Evolutionary conservation across 2,888 invertebrate genomes (phyloP).

Genomic region (Lasioglossum lativentre): DNA sequence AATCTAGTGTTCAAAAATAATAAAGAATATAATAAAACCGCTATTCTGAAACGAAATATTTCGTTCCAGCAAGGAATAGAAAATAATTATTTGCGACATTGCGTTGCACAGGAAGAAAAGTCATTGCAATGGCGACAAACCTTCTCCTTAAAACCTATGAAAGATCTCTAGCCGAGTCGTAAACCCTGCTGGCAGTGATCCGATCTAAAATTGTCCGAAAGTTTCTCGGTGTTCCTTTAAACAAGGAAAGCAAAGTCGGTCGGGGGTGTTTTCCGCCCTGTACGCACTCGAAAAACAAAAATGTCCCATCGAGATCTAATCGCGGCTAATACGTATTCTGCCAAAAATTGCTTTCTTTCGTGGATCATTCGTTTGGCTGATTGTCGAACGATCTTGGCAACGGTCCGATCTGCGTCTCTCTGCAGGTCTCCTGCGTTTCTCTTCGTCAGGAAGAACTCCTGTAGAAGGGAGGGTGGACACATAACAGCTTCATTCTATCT

Average conservation of each 20-base stretch:
- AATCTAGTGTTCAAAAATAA: too few species aligned
- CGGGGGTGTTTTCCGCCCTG: not conserved
- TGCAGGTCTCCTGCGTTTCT: not conserved
- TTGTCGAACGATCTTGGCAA: constrained; percentile 48
- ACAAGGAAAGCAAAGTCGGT: not conserved
- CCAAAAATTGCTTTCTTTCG: constrained; percentile 53
- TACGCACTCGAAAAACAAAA: constrained; percentile 40
- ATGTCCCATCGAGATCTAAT: constrained; percentile 51
- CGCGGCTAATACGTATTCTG: constrained; percentile 58
- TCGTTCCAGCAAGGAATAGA: not conserved
- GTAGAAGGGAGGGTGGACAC: not conserved
- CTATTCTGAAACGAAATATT: too few species aligned
- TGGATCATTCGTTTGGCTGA: constrained; percentile 35
- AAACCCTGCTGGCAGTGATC: constrained; percentile 47
- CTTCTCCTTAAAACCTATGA: constrained; percentile 13
- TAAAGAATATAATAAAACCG: too few species aligned
- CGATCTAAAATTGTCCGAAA: constrained; percentile 47
- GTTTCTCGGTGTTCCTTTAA: not conserved
- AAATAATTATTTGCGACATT: constrained; percentile 1
- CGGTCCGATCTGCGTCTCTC: constrained; percentile 46
- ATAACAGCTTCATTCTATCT: constrained; percentile 35
- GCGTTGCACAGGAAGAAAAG: not conserved
- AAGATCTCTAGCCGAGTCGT: constrained; percentile 35
- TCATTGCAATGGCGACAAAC: not conserved
- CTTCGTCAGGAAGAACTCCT: not conserved